Evolutionary conservation across 2,113 vertebrate genomes (phyloP).

Genomic region (Labeo rohita): DNA sequence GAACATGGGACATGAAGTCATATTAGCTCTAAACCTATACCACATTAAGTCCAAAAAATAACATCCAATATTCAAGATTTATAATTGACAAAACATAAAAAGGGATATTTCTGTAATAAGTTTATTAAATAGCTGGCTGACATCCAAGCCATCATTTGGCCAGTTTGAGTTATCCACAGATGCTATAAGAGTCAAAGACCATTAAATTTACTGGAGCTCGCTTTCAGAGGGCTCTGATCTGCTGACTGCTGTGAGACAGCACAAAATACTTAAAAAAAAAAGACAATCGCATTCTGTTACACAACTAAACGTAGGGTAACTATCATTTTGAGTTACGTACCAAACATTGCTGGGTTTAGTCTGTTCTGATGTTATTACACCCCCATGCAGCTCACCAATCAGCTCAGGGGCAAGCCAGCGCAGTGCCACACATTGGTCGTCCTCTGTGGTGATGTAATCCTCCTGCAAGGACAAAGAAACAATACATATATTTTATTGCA

Average conservation of each 20-base stretch:
- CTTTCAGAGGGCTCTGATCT: background rate
- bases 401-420: slow-evolving; percentile 96
- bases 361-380: slow-evolving; percentile 88
- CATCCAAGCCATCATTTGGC: slow-evolving; percentile 23
- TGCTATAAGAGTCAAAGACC: background rate
- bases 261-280: no score
- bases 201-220: background rate
- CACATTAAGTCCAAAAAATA: background rate
- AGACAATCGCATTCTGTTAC: background rate
- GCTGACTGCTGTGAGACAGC: background rate
- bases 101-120: slow-evolving; percentile 8
- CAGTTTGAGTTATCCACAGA: background rate
- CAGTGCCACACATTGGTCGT: slow-evolving; percentile 87
- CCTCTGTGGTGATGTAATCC: slow-evolving; percentile 94
- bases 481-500: background rate
- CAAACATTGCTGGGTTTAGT: slow-evolving; percentile 94
- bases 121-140: slow-evolving; percentile 40
- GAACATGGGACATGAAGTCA: background rate
- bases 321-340: slow-evolving; percentile 74
- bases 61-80: background rate
- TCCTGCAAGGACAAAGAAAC: slow-evolving; percentile 73
- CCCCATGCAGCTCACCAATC: slow-evolving; percentile 90
- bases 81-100: background rate
- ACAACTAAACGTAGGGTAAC: background rate
- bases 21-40: background rate